Evolutionary conservation across 2,888 invertebrate genomes (phyloP), one percentile per base, ranked within the genome.

Genomic region (Phalera bucephala): DNA sequence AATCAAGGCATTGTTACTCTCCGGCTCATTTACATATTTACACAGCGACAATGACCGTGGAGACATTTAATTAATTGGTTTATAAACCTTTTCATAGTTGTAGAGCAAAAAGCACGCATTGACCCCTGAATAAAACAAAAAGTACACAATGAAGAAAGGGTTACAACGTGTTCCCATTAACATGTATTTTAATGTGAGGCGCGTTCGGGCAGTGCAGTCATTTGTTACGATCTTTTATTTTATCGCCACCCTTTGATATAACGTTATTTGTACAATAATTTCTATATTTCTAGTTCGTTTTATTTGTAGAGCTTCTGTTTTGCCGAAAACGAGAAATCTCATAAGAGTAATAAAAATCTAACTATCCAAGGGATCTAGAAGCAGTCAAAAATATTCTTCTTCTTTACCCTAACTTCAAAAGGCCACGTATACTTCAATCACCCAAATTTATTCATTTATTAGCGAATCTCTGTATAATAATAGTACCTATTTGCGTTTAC

Each of bases 41-140:
- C 77, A 79, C 69, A 75, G 68, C 70, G 78, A 88, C 88, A 87
- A 87, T 84, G 85, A 86, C 87, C 87, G 83, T 81, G 71, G 71
- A 78, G 76, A 81, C 88, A 77, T 88, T 86, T 89, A 88, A 88
- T 88, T 89, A 88, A 89, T 89, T 88, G 88, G 87, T 85, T 84
- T 80, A 85, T 85, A 87, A 88, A 85, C 76, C 84, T 80, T 83
- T 84, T 80, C 74, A 80, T 73, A 77, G 76, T 71, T 62, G 65
- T 66, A 61, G 45, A 72, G 75, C 75, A 80, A 80, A 84, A 83
- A 80, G 71, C 72, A 77, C 62, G 70, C 79, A 79, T 83, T 89
- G 89, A 89, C 89, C 88, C 80, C 67, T 66, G 67, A 76, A 83
- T 81, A 84, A 88, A 85, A 89, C 88, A 88, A 84, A 83, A 78